phyloP scores from a whole-genome alignment of 2,888 invertebrate species.

The Allacma fusca region DNA sequence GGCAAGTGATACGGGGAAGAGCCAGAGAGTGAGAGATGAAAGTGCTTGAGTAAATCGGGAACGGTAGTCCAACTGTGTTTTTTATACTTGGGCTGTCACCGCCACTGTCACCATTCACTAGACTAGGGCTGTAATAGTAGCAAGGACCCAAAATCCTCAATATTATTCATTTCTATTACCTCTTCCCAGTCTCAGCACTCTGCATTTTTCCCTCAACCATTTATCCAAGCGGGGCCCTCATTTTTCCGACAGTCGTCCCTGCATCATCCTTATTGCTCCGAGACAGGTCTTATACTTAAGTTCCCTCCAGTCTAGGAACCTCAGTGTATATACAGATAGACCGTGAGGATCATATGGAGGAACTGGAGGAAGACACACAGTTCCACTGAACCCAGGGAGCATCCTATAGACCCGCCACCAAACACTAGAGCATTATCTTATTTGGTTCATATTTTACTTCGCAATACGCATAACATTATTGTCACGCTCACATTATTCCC shows the following conservation, averaged over 20 bases:
- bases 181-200: background rate
- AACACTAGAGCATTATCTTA: too few species aligned
- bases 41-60: conserved; percentile 20
- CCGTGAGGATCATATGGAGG: too few species aligned
- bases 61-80: conserved; percentile 26
- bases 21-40: background rate
- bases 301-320: background rate
- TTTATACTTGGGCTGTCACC: conserved; percentile 32
- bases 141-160: conserved; percentile 8
- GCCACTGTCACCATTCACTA: conserved; percentile 27
- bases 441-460: too few species aligned
- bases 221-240: background rate
- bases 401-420: too few species aligned
- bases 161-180: conserved; percentile 37
- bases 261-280: background rate
- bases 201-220: background rate
- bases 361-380: too few species aligned
- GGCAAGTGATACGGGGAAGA: background rate
- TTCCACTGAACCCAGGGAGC: too few species aligned
- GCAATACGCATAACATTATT: too few species aligned
- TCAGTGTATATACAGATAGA: too few species aligned
- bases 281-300: background rate
- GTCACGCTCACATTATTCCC: too few species aligned
- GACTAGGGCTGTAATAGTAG: background rate
- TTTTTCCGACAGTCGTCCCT: background rate